phyloP scores from a whole-genome alignment of 2,888 invertebrate genomes.

The Tetranychus piercei region DNA sequence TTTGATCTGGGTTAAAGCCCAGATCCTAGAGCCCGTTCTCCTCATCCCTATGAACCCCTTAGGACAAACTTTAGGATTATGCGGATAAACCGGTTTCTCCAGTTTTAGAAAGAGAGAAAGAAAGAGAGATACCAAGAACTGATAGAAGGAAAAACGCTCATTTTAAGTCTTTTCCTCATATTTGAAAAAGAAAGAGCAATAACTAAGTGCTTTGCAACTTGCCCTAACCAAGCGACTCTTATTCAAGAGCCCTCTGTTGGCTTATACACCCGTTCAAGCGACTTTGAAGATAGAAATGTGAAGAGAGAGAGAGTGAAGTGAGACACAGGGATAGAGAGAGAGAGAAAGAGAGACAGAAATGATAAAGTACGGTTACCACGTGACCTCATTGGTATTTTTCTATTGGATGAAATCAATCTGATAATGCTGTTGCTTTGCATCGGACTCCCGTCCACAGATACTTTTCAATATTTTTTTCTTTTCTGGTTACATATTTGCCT shows the following conservation, averaged over 20 bases:
- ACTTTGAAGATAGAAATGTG: too few species aligned
- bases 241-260: too few species aligned
- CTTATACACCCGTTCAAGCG: too few species aligned
- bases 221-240: neutral
- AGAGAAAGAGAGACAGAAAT: too few species aligned
- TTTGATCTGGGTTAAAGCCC: neutral
- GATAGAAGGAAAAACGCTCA: neutral
- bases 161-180: neutral
- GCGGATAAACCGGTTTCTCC: neutral
- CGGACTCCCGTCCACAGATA: neutral
- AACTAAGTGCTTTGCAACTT: neutral
- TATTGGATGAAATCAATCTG: neutral
- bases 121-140: neutral
- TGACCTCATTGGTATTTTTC: neutral
- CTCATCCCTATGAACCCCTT: neutral
- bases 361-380: neutral
- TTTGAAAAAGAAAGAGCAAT: too few species aligned
- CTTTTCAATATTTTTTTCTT: slow-evolving; percentile 1
- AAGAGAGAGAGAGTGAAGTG: too few species aligned
- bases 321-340: too few species aligned
- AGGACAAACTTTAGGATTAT: neutral
- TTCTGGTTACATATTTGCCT: neutral
- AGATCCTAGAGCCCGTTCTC: neutral
- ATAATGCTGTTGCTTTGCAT: too few species aligned
- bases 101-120: neutral